Base-by-base conservation (phyloP, 2,888 invertebrate species). In the Lepas anatifera region DNA sequence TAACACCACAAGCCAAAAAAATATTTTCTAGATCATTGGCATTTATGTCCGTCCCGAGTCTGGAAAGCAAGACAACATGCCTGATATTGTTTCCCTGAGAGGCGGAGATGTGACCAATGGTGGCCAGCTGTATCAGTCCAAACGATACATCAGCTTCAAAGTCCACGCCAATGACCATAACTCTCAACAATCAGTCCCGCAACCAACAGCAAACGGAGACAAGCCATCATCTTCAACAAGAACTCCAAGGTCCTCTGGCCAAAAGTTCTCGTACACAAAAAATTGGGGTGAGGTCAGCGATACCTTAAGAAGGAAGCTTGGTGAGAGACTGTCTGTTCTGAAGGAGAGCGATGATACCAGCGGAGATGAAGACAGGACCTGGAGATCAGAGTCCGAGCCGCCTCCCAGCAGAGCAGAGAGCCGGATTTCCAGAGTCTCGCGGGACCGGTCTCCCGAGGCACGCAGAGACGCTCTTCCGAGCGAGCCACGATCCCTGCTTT, bases 221-320 rank as follows among this genome's bases (percentile, higher is more conserved):
- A n/a, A n/a, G n/a, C n/a, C n/a, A n/a, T n/a, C n/a, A n/a, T n/a
- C n/a, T n/a, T n/a, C n/a, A n/a, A n/a, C n/a, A n/a, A n/a, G n/a
- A n/a, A n/a, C n/a, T n/a, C n/a, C n/a, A n/a, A n/a, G n/a, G n/a
- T n/a, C n/a, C n/a, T n/a, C 50, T 13, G n/a, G 50, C 1, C 50
- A 50, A 16, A 32, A 66, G 66, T 66, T 66, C 66, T 27, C 66
- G 39, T 66, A 66, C 39, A 66, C 39, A 3, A 37, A 41, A 13
- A 66, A 39, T 27, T 66, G 66, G 66, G 66, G 66, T 22, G 66
- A 66, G 25, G 66, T 66, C 25, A 66, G 66, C 66, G 22, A 37
- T 39, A 66, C 66, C 25, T 39, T 66, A 3, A 37, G 66, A 4
- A 10, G n/a, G 4, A 66, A 66, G 66, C 66, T 66, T n/a, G 27